phyloP scores from a whole-genome alignment of 2,797 vertebrate species.

The Selene dorsalis region DNA sequence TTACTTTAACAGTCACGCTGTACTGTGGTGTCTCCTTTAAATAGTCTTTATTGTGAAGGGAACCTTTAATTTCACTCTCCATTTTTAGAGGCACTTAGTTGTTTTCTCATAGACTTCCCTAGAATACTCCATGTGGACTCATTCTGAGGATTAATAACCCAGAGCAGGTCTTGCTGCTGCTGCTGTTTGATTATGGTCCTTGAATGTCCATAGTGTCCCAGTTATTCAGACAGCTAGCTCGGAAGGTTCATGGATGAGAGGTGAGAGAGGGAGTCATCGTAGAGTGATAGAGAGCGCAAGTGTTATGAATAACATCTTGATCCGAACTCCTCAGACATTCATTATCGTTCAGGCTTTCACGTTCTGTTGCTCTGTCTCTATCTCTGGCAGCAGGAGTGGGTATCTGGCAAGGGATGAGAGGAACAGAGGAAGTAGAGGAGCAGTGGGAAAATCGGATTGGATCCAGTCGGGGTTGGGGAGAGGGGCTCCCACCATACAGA shows the following conservation, averaged over 20 bases:
- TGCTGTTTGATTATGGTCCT: slow-evolving; percentile 51
- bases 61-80: slow-evolving; percentile 52
- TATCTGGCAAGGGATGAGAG: slow-evolving; percentile 86
- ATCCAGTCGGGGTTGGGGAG: slow-evolving; percentile 69
- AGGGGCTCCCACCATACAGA: slow-evolving; percentile 73
- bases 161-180: slow-evolving; percentile 59
- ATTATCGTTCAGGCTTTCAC: slow-evolving; percentile 74
- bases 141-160: slow-evolving; percentile 50
- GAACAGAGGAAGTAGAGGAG: slow-evolving; percentile 84
- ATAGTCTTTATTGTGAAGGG: slow-evolving; percentile 59
- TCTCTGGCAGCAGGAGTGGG: slow-evolving; percentile 66
- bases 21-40: slow-evolving; percentile 45
- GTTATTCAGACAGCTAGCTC: slow-evolving; percentile 51
- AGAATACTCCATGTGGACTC: slow-evolving; percentile 47
- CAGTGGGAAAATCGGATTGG: slow-evolving; percentile 76
- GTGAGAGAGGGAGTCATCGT: slow-evolving; percentile 74
- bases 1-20: slow-evolving; percentile 43
- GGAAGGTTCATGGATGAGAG: slow-evolving; percentile 81
- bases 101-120: slow-evolving; percentile 50
- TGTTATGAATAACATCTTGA: slow-evolving; percentile 65
- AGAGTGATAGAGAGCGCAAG: slow-evolving; percentile 76
- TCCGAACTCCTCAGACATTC: slow-evolving; percentile 79
- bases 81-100: slow-evolving; percentile 55
- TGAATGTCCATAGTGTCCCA: slow-evolving; percentile 62
- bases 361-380: slow-evolving; percentile 77